Conservation (phyloP, 2,888 invertebrate species). For the Tipula lateralis region DNA sequence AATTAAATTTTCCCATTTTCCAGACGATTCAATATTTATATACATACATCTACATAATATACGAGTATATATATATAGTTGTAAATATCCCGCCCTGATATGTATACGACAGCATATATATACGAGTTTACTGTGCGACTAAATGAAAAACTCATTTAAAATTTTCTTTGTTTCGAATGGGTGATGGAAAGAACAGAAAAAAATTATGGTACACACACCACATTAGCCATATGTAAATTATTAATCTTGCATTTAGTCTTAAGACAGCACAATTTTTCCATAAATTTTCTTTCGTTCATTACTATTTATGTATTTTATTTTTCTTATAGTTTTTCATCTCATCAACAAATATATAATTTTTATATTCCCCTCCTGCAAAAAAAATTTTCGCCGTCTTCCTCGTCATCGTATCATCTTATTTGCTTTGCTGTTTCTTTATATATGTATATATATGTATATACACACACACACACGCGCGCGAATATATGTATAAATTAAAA, state of each 20-base stretch:
- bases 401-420: background rate
- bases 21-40: slow-evolving; percentile 12
- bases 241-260: background rate
- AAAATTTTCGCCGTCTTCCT: background rate
- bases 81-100: background rate
- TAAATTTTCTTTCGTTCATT: background rate
- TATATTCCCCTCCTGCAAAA: background rate
- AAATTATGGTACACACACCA: background rate
- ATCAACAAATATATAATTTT: slow-evolving; percentile 4
- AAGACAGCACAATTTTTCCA: background rate
- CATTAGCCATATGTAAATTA: slow-evolving; percentile 24
- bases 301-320: background rate
- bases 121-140: background rate
- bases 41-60: no score
- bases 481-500: background rate
- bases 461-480: no score
- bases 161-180: background rate
- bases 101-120: background rate
- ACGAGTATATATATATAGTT: background rate
- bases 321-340: slow-evolving; percentile 2
- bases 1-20: slow-evolving; percentile 11
- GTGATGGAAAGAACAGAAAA: background rate
- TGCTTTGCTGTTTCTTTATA: background rate
- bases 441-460: background rate
- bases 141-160: background rate